Percentiles rank a stretch among this genome's conserved stretches.
These are phyloP conservation scores for Nomada hirtipes DNA, from an alignment of 2,888 invertebrate species.

Conservation along the genomic window DNA sequence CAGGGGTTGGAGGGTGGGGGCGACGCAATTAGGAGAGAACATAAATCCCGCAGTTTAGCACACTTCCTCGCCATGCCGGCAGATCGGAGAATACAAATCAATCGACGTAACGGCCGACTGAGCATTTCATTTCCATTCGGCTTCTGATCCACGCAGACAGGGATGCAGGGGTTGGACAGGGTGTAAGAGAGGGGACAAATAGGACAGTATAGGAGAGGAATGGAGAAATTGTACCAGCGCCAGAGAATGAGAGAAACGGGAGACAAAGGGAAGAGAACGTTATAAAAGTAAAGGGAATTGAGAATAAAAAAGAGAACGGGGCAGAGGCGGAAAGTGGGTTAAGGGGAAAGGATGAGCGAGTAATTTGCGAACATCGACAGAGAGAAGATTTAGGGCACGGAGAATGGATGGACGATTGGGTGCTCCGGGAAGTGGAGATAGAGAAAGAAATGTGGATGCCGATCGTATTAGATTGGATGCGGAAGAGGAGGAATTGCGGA, in stretches of 20 bases:
- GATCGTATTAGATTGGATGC: constrained; percentile 16
- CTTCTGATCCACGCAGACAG: constrained; percentile 58
- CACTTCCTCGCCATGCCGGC: constrained; percentile 79
- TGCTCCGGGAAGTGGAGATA: background rate
- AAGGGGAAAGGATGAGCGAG: constrained; percentile 56
- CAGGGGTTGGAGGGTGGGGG: constrained; percentile 58
- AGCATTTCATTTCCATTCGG: constrained; percentile 83
- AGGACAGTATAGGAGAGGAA: constrained; percentile 4
- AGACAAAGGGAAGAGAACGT: background rate
- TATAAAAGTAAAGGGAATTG: no score
- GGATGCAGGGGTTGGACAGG: background rate
- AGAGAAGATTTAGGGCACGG: constrained; percentile 50
- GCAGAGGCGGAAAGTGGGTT: constrained; percentile 40
- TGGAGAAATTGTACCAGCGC: constrained; percentile 32
- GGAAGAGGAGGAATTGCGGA: constrained; percentile 22
- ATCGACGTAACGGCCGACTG: constrained; percentile 82
- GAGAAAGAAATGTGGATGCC: constrained; percentile 17
- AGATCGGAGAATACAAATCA: constrained; percentile 83
- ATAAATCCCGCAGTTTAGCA: constrained; percentile 83
- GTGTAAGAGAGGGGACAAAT: constrained; percentile 2
- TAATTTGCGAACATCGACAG: constrained; percentile 58
- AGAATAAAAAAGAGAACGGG: background rate
- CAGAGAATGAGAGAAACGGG: constrained; percentile 20
- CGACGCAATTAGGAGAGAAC: constrained; percentile 82
- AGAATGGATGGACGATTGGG: constrained; percentile 46